Conservation (phyloP, 2,113 vertebrate species). For the Tretioscincus oriximinensis region DNA sequence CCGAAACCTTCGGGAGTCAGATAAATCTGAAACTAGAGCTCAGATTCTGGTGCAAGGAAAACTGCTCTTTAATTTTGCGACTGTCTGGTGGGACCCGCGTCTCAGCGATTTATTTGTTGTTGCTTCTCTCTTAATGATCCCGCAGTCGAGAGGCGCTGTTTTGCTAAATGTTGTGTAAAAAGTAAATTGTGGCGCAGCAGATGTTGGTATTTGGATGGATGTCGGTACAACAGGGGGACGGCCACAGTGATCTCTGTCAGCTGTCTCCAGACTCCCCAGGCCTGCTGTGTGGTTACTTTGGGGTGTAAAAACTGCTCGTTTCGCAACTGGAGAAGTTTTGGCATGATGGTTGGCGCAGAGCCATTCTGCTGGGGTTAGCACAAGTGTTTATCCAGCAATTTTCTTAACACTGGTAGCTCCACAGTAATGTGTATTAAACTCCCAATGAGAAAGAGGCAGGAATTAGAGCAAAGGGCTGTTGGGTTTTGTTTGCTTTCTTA, state of each 20-base stretch:
- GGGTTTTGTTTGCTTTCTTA: constrained; percentile 1
- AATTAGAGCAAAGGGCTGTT: constrained; percentile 13
- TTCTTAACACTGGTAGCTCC: constrained; percentile 58
- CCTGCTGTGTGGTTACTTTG: constrained; percentile 92
- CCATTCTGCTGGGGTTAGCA: constrained; percentile 54
- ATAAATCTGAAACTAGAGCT: constrained; percentile 62
- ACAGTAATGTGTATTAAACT: constrained; percentile 45
- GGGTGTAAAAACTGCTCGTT: constrained; percentile 90
- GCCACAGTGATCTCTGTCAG: constrained; percentile 81
- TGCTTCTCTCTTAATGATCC: constrained; percentile 75
- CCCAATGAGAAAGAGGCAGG: constrained; percentile 30
- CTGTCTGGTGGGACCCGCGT: constrained; percentile 67
- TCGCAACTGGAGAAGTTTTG: constrained; percentile 77
- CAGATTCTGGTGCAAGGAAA: constrained; percentile 58
- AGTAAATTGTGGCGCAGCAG: constrained; percentile 90
- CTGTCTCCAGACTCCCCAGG: constrained; percentile 76
- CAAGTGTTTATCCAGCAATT: constrained; percentile 71
- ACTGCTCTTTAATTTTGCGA: constrained; percentile 70
- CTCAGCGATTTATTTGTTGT: constrained; percentile 71
- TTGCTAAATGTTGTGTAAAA: constrained; percentile 95
- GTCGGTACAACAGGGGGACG: constrained; percentile 75
- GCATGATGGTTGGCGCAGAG: constrained; percentile 67
- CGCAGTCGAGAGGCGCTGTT: constrained; percentile 81
- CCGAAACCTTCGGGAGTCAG: constrained; percentile 59
- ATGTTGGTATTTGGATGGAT: constrained; percentile 84